Percentiles rank a stretch among this genome's conserved stretches.
Evolutionary conservation across 2,797 vertebrate genomes (phyloP).

Genomic region (Anguilla obscura): DNA sequence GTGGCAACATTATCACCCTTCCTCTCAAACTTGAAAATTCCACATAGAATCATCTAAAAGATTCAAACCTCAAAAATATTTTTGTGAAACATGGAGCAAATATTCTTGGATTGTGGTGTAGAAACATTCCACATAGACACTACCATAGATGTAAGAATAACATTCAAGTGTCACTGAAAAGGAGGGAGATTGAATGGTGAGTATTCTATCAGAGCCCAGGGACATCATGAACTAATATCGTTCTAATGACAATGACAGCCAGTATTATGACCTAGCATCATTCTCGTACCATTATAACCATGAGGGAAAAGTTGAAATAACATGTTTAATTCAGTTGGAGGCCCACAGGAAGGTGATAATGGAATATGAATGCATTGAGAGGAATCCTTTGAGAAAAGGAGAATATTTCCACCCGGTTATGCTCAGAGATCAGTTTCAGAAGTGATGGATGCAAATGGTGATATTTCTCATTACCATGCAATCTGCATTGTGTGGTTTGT

Average conservation of each 20-base stretch:
- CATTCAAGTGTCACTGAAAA: background rate
- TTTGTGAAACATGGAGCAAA: background rate
- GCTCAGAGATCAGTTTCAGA: background rate
- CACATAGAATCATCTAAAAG: background rate
- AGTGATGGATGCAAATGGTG: background rate
- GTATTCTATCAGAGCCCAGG: background rate
- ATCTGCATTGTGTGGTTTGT: background rate
- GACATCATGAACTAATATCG: background rate
- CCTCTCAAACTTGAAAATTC: background rate
- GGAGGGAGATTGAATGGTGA: background rate
- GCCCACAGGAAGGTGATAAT: background rate
- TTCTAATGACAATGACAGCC: background rate
- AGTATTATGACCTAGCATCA: no score
- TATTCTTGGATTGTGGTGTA: background rate
- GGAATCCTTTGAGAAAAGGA: background rate
- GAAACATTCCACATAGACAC: background rate
- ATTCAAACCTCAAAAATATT: background rate
- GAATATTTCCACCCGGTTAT: background rate
- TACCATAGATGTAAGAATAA: background rate
- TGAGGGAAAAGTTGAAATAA: background rate
- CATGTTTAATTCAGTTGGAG: background rate
- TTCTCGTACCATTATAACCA: no score
- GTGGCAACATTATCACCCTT: background rate
- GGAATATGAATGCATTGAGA: background rate
- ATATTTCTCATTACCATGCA: background rate